Evolutionary conservation across 2,113 vertebrate genomes (phyloP).

Genomic region (Cottus gobio): DNA sequence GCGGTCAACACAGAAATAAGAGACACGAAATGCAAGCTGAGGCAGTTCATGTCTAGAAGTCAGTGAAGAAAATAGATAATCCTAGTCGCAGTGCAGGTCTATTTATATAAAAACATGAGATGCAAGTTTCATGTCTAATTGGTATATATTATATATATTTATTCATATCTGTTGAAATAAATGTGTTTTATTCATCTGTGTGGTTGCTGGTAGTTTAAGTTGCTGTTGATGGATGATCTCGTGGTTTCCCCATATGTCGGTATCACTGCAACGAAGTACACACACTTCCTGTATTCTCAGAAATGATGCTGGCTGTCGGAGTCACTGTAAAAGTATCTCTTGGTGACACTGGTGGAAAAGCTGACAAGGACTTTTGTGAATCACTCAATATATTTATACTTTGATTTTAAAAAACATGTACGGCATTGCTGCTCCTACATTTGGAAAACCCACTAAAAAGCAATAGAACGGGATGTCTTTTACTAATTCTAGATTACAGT

Average conservation of each 20-base stretch:
- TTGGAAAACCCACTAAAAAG: not conserved
- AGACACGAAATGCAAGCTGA: not conserved
- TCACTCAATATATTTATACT: not conserved
- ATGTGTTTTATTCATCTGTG: not conserved
- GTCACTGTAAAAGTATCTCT: not conserved
- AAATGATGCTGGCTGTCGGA: not conserved
- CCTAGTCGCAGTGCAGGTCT: not conserved
- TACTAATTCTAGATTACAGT: not conserved
- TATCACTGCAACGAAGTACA: slow-evolving; percentile 40
- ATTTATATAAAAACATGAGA: not conserved
- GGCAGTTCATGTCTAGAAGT: not conserved
- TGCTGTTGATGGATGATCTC: slow-evolving; percentile 5
- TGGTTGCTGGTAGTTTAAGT: slow-evolving; percentile 13
- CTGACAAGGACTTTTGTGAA: not conserved
- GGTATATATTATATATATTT: not conserved
- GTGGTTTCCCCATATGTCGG: slow-evolving; percentile 9
- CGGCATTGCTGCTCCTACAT: not conserved
- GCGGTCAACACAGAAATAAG: not conserved
- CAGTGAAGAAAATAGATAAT: not conserved
- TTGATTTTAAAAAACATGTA: not conserved
- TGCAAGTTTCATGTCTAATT: not conserved
- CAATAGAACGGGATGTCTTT: not conserved
- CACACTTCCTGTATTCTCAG: slow-evolving; percentile 40
- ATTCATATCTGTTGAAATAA: not conserved
- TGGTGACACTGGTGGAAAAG: not conserved